Evolutionary conservation across 2,797 vertebrate species (phyloP).

Genomic region (Enteromius treurensis): DNA sequence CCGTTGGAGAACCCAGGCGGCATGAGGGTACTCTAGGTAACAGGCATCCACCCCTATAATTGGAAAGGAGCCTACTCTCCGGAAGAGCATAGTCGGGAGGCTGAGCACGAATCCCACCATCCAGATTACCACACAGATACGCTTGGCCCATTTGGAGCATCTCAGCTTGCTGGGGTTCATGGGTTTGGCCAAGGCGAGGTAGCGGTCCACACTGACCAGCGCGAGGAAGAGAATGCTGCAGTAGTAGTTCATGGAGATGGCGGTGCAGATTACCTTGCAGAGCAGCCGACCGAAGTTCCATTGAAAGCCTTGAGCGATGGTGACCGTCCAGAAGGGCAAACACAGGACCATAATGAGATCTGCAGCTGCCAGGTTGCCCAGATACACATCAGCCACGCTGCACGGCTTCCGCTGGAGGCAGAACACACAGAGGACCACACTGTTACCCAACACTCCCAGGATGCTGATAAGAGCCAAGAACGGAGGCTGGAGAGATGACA

Average conservation of each 20-base stretch:
- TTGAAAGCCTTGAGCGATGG: conserved; percentile 73
- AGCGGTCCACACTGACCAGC: conserved; percentile 87
- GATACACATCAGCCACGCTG: conserved; percentile 87
- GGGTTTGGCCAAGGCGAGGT: conserved; percentile 85
- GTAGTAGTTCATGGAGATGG: conserved; percentile 81
- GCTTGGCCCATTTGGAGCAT: conserved; percentile 75
- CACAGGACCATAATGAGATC: conserved; percentile 81
- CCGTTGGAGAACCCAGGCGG: conserved; percentile 72
- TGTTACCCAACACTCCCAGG: conserved; percentile 80
- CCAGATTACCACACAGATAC: conserved; percentile 83
- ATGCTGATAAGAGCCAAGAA: conserved; percentile 82
- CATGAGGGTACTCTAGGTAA: conserved; percentile 71
- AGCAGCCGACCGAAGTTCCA: conserved; percentile 85
- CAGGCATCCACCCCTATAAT: conserved; percentile 71
- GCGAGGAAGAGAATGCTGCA: conserved; percentile 85
- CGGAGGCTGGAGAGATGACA: conserved; percentile 74
- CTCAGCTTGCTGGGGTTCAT: conserved; percentile 80
- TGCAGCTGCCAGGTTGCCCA: conserved; percentile 83
- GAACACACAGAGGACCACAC: conserved; percentile 81
- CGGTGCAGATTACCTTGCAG: conserved; percentile 80
- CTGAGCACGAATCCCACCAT: conserved; percentile 74
- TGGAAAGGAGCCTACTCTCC: conserved; percentile 55
- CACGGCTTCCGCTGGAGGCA: conserved; percentile 81
- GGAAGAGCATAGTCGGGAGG: conserved; percentile 78
- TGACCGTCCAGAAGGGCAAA: conserved; percentile 88